Evolutionary conservation across 2,888 invertebrate genomes (phyloP).

Genomic region (Physocephala rufipes): DNA sequence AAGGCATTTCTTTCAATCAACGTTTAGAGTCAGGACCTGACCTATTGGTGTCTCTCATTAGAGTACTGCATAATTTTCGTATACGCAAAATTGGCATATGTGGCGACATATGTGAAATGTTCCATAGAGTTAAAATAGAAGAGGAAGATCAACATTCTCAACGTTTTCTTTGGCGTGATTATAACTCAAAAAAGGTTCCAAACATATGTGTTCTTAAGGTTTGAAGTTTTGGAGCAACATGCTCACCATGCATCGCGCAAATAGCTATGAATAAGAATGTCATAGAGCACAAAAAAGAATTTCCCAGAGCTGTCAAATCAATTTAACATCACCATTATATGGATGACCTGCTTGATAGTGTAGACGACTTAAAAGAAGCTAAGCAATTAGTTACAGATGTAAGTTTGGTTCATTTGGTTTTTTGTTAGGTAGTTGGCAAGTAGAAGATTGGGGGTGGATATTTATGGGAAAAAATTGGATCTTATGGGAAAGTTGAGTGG

Average conservation of each 20-base stretch:
- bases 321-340: conserved; percentile 43
- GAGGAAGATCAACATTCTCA: conserved; percentile 50
- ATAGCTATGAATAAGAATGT: conserved; percentile 40
- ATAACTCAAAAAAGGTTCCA: conserved; percentile 1
- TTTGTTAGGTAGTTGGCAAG: too few relatives aligned
- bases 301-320: conserved; percentile 35
- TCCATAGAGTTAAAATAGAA: conserved; percentile 47
- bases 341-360: conserved; percentile 46
- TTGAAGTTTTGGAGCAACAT: conserved; percentile 46
- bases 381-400: conserved; percentile 33
- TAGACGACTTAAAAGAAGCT: conserved; percentile 28
- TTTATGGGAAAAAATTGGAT: too few relatives aligned
- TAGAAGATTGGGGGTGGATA: too few relatives aligned
- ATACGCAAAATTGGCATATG: conserved; percentile 49
- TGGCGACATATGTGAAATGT: conserved; percentile 51
- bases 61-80: conserved; percentile 55
- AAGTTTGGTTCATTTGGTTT: conserved; percentile 27
- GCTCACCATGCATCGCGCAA: conserved; percentile 43
- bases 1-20: conserved; percentile 50
- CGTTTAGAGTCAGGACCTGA: conserved; percentile 54
- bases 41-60: conserved; percentile 52
- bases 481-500: too few relatives aligned
- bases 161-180: conserved; percentile 51
- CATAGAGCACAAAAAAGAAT: conserved; percentile 24
- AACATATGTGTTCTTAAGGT: conserved; percentile 43